Evolutionary conservation across 2,888 invertebrate species (phyloP).

Genomic region (Tenthredo notha): DNA sequence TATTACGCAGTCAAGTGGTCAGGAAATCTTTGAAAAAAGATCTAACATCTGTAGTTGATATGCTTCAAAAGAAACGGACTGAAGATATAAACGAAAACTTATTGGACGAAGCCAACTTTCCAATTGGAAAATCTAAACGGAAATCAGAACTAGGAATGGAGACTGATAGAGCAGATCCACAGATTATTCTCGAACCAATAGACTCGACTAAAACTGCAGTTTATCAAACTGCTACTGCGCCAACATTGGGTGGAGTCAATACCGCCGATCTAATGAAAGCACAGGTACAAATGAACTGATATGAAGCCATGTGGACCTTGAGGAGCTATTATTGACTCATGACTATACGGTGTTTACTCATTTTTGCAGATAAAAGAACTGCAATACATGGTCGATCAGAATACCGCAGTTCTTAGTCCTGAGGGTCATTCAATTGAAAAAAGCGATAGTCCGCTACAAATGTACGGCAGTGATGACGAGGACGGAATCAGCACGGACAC

Average conservation of each 20-base stretch:
- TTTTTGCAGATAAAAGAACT: slow-evolving; percentile 81
- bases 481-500: not conserved
- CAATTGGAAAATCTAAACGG: not conserved
- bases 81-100: slow-evolving; percentile 16
- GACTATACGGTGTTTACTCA: not conserved
- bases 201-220: slow-evolving; percentile 83
- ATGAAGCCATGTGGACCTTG: not conserved
- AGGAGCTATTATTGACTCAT: not conserved
- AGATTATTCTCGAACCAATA: slow-evolving; percentile 79
- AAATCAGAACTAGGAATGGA: not conserved
- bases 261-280: slow-evolving; percentile 80
- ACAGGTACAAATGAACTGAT: slow-evolving; percentile 79
- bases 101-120: not conserved
- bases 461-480: slow-evolving; percentile 54
- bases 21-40: slow-evolving; percentile 65
- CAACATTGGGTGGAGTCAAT: slow-evolving; percentile 74
- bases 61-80: slow-evolving; percentile 63
- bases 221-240: slow-evolving; percentile 82
- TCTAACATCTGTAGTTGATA: slow-evolving; percentile 65
- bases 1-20: slow-evolving; percentile 63
- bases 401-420: slow-evolving; percentile 83
- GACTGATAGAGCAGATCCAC: slow-evolving; percentile 50
- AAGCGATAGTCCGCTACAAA: slow-evolving; percentile 55
- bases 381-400: slow-evolving; percentile 80
- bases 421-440: slow-evolving; percentile 82